Percentiles rank a stretch among this genome's conserved stretches.
Evolutionary conservation across 2,797 vertebrate genomes (phyloP).

Genomic region (Emys orbicularis): DNA sequence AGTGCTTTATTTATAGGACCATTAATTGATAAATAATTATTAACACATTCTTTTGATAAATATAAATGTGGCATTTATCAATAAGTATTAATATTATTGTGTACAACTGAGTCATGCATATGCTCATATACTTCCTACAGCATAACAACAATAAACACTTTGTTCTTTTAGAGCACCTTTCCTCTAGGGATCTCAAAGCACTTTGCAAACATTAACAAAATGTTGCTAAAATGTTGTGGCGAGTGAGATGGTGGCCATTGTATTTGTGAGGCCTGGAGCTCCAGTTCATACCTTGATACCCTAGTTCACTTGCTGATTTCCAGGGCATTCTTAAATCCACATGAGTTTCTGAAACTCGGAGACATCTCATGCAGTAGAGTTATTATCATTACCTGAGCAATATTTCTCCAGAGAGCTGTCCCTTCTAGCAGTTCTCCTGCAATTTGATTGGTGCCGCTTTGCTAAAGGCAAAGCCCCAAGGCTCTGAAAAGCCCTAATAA

Average conservation of each 20-base stretch:
- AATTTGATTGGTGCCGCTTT: accelerated
- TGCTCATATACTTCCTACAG: background rate
- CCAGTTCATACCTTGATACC: conserved; percentile 44
- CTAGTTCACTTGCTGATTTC: background rate
- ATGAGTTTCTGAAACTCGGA: background rate
- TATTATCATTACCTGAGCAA: accelerated
- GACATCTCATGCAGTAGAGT: background rate
- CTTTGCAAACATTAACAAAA: background rate
- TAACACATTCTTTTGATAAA: background rate
- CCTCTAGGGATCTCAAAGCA: background rate
- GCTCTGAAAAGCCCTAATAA: background rate
- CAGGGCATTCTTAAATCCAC: background rate
- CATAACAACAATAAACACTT: background rate
- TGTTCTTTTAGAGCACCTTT: background rate
- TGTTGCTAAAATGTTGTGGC: accelerated
- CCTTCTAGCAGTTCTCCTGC: background rate
- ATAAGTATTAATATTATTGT: background rate
- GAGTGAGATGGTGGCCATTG: accelerated
- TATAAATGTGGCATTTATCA: background rate
- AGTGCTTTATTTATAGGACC: conserved; percentile 48
- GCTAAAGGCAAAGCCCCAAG: accelerated
- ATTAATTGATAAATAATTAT: background rate
- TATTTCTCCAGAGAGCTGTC: background rate
- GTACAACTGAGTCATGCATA: background rate
- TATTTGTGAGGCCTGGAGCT: accelerated